Percentiles rank a stretch among this genome's conserved stretches.
These are phyloP conservation scores for Crypturellus undulatus DNA, from an alignment of 2,113 vertebrate species.

Conservation along the genomic window DNA sequence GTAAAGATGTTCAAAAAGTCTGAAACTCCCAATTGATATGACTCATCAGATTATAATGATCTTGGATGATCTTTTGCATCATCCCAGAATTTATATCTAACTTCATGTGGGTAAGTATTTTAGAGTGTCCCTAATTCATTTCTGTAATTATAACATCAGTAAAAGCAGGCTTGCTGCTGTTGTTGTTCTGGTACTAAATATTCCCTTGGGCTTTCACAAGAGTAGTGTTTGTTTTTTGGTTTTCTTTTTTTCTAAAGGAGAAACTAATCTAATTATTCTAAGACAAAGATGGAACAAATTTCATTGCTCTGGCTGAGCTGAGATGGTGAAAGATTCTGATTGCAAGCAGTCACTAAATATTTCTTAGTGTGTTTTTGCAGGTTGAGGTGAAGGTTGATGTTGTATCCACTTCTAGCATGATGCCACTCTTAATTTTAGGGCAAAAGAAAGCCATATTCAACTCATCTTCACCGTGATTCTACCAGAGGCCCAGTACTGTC, in stretches of 20 bases:
- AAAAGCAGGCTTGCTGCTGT: neutral
- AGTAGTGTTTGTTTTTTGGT: neutral
- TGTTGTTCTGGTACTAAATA: slow-evolving; percentile 32
- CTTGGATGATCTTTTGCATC: neutral
- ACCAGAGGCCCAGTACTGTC: neutral
- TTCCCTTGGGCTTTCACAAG: neutral
- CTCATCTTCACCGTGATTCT: neutral
- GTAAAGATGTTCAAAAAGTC: neutral
- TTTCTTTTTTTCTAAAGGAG: neutral
- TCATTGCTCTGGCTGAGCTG: neutral
- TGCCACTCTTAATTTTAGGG: neutral
- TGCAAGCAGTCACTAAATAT: neutral
- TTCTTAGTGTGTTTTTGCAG: neutral
- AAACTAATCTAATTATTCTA: slow-evolving; percentile 40
- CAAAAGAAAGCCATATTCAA: neutral
- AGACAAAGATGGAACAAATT: neutral
- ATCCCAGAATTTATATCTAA: neutral
- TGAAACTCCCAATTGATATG: neutral
- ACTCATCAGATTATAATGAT: neutral
- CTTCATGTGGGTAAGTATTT: neutral
- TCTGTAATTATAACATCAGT: slow-evolving; percentile 22
- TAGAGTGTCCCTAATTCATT: neutral
- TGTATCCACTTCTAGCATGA: neutral
- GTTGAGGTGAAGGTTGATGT: neutral
- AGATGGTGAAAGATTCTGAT: neutral